Evolutionary conservation across 2,797 vertebrate genomes (phyloP).

Genomic region (Ficedula albicollis): DNA sequence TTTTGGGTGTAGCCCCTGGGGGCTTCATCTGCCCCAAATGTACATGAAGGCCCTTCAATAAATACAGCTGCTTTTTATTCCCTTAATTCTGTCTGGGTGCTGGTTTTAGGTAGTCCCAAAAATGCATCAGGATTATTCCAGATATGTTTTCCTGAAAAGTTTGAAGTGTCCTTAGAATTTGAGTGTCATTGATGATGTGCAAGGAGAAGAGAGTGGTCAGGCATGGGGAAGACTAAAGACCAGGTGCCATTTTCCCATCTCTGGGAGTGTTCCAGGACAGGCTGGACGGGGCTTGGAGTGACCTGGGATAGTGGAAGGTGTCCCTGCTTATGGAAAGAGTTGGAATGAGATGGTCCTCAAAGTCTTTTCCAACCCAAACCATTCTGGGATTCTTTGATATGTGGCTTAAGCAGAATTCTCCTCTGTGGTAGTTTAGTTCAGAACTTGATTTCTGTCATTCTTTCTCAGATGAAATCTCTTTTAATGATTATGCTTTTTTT

Average conservation of each 20-base stretch:
- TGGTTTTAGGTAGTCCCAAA: not conserved
- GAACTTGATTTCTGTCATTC: not conserved
- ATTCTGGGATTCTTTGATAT: not conserved
- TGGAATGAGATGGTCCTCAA: not conserved
- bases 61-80: not conserved
- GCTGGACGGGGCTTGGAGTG: rapidly evolving
- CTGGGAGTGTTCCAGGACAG: not conserved
- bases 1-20: not conserved
- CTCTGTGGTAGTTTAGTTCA: rapidly evolving
- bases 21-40: not conserved
- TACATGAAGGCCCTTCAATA: not conserved
- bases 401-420: not conserved
- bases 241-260: not conserved
- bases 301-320: rapidly evolving
- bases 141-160: not conserved
- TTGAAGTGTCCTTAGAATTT: not conserved
- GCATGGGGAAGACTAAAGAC: not conserved
- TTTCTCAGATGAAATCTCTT: not conserved
- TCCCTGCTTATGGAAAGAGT: not conserved
- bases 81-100: not conserved
- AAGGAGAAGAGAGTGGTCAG: not conserved
- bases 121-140: not conserved
- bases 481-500: rapidly evolving
- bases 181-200: rapidly evolving
- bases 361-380: not conserved